phyloP scores from a whole-genome alignment of 2,113 vertebrate genomes.

The Hoplias malabaricus region DNA sequence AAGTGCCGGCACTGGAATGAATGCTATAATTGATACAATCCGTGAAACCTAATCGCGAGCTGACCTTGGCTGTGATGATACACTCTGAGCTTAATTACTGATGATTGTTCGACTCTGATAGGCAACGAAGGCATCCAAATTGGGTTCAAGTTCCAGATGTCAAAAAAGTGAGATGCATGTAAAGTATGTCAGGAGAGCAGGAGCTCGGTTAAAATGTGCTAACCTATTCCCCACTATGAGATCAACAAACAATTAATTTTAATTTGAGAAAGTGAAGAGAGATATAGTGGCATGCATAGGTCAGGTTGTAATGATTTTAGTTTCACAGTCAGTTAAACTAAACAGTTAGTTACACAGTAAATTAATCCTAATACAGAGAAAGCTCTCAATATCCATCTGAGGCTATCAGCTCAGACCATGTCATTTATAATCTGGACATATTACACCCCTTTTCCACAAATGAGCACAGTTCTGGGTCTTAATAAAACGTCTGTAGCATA shows the following conservation, averaged over 20 bases:
- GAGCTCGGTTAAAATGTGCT: constrained; percentile 25
- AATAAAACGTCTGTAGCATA: too few species aligned
- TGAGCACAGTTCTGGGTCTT: too few species aligned
- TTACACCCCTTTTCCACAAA: too few species aligned
- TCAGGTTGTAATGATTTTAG: not conserved
- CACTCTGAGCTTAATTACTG: constrained; percentile 49
- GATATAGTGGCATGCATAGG: not conserved
- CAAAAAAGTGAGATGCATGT: constrained; percentile 24
- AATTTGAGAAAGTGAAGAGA: not conserved
- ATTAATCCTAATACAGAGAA: too few species aligned
- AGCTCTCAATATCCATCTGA: too few species aligned
- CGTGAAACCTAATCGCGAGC: constrained; percentile 47
- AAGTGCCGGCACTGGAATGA: constrained; percentile 48
- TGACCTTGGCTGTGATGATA: constrained; percentile 50
- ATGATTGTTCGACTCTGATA: constrained; percentile 47
- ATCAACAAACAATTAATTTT: constrained; percentile 16
- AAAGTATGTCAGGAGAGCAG: constrained; percentile 33
- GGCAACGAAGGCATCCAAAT: constrained; percentile 43
- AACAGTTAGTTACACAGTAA: too few species aligned
- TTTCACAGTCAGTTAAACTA: not conserved
- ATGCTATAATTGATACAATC: constrained; percentile 52
- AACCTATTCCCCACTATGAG: not conserved
- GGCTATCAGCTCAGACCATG: too few species aligned
- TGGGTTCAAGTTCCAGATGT: constrained; percentile 47
- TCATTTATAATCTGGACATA: too few species aligned